Evolutionary conservation across 2,113 vertebrate species (phyloP), one percentile per base, ranked within the genome.

Genomic region (Ranitomeya variabilis): DNA sequence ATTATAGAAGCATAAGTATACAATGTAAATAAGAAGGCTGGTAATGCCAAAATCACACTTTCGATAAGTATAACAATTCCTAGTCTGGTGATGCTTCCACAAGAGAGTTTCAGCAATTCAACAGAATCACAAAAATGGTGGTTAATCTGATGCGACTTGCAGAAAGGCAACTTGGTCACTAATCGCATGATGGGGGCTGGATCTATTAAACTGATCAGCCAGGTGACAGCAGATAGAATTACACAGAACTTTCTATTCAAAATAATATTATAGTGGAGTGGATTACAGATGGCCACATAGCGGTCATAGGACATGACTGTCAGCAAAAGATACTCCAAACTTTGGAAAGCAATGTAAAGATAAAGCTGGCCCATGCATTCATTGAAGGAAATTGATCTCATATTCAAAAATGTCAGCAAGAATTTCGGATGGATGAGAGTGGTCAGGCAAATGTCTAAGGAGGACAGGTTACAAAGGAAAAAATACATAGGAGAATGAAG

Each of bases 21-120:
- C 0, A 90, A 4, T 2, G 92, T 93, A 76, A 92, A 23, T 59
- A 90, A 0, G 79, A 94, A 92, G 59, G 93, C 92, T 55, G 88
- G 59, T 0, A 89, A 87, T 1, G 91, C 82, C 81, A 91, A 90
- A 0, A 91, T n/a, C 0, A 89, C 85, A 55, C 91, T 90, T 9
- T 57, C 90, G 37, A 80, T 18, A 21, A 93, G 80, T 60, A 93
- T 89, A 0, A 66, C 19, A 55, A 51, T 52, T 69, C 60, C 69
- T 10, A 89, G 7, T 45, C 9, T 78, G 19, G 23, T 51, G 19
- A 83, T 89, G 14, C 84, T 60, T 54, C 66, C 60, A 66, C 81
- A 78, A 6, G 81, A 83, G 9, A 83, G 52, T n/a, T 45, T 54
- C 59, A 89, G 1, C 23, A 89, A 21, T 9, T 57, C 45, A 19